Base-by-base conservation (phyloP, 1,140 invertebrate genomes). In the Melanaphis sacchari region DNA sequence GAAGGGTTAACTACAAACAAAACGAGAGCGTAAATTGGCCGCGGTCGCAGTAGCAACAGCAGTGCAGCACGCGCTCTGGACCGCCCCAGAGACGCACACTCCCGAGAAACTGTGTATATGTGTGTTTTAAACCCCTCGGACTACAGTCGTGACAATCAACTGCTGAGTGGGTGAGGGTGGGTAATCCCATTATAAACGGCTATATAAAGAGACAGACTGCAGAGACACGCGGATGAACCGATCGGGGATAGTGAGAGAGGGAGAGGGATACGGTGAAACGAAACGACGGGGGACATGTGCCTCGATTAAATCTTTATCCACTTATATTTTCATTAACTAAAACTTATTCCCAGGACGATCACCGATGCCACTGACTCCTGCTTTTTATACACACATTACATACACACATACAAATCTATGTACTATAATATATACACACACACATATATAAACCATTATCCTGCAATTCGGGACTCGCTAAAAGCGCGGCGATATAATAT, bases 241-340 rank as follows among this genome's bases (percentile, higher is more conserved):
- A 76, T 76, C 59, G 31, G 59, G 21, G 31, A 9, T 21, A 24
- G 52, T 24, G 52, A 31, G 82, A 2, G 82, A 43, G 38, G 15
- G 82, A 85, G 40, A 40, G 84, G 1, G 40, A 82, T 24, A 82
- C 7, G 38, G 88, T 1, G 88, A 38, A 40, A 66, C 22, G 49
- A 89, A 38, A 38, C 52, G 52, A 66, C 59, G 18, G 89, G 89
- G 36, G 43, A 90, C 88, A 90, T 90, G 89, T 66, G 91, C 46
- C 46, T 84, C 91, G 91, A 93, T 93, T 93, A 93, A 93, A 93
- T 93, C 91, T 93, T 93, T 93, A 93, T 93, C 91, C 91, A 93
- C 91, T 93, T 93, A 93, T 93, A 93, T 93, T 93, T 93, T 93
- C 91, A 93, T 93, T 93, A 93, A 93, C 91, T 93, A 93, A 93